Evolutionary conservation across 2,888 invertebrate genomes (phyloP).

Genomic region (Matsumyia berberina): DNA sequence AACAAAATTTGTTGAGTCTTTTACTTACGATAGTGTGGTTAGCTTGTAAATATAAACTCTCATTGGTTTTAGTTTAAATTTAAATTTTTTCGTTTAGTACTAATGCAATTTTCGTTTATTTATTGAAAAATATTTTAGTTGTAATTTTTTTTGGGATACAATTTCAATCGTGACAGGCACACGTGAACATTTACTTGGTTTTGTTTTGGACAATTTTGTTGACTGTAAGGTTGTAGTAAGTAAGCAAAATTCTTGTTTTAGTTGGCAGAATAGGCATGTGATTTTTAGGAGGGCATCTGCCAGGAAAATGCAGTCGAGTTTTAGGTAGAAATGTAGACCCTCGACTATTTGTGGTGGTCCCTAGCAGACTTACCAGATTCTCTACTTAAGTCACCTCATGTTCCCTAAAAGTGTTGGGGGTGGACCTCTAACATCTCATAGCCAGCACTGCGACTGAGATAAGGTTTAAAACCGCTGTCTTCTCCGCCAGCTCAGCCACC

Average conservation of each 20-base stretch:
- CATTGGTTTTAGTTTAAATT: neutral
- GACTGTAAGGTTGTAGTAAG: neutral
- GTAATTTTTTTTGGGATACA: neutral
- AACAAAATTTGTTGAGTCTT: neutral
- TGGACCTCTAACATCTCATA: too few relatives aligned
- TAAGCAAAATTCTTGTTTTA: constrained; percentile 42
- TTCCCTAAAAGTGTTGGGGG: too few relatives aligned
- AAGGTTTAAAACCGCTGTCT: too few relatives aligned
- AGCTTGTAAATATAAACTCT: constrained; percentile 51
- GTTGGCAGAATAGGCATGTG: constrained; percentile 33
- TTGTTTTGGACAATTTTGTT: constrained; percentile 51
- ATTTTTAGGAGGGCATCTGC: neutral
- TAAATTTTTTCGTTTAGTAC: constrained; percentile 1
- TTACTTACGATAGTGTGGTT: constrained; percentile 2
- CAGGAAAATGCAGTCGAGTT: neutral
- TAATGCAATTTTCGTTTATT: constrained; percentile 68
- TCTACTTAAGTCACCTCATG: constrained; percentile 38
- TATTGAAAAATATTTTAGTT: constrained; percentile 8
- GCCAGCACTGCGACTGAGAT: too few relatives aligned
- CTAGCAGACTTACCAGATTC: too few relatives aligned
- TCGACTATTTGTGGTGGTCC: neutral
- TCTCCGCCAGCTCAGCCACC: too few relatives aligned
- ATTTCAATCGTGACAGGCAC: constrained; percentile 31
- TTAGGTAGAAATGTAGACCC: constrained; percentile 1
- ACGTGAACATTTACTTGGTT: constrained; percentile 37